Base-by-base conservation (phyloP, 2,888 invertebrate species). In the Pemphredon lugubris region DNA sequence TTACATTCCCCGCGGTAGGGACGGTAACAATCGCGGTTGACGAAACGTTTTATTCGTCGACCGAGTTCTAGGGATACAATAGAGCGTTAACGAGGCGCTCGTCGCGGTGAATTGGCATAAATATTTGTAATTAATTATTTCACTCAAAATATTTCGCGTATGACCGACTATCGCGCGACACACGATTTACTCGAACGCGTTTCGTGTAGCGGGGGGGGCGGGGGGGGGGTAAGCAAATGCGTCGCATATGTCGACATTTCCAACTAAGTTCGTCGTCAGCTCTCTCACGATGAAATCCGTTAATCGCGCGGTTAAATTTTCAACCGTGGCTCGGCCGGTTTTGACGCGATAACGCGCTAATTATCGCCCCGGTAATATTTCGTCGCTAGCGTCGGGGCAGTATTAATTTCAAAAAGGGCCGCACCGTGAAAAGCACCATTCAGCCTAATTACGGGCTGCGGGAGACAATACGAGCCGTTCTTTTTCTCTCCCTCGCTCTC, bases 281-380 rank as follows among this genome's bases (percentile, higher is more conserved):
- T 37, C 42, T 45, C 23, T 16, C 5, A 5, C 5, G 4, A 16
- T 4, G 60, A 64, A 81, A 79, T 77, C 81, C 78, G 78, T 79
- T 79, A 79, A 79, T 79, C 78, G 79, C 74, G 59, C 64, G 70
- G 75, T 80, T 81, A 75, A 79, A 79, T 80, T 79, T 71, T 65
- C 55, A 59, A 63, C 65, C 55, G 48, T 47, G 67, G 48, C 54
- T 48, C 58, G 77, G 60, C 77, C 77, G 72, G 72, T 77, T 81
- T 70, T 72, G 76, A 73, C 82, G 79, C 82, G 82, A 80, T 80
- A 80, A 80, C 80, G 80, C 80, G 82, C 82, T 80, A 79, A 80
- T 80, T 82, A 80, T 82, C 79, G 74, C 79, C 40, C 68, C 53
- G 59, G 74, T 63, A 73, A 83, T 82, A 82, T 83, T 83, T 83